Evolutionary conservation across 2,888 invertebrate genomes (phyloP), one percentile per base, ranked within the genome.

Genomic region (Agrilus mali): DNA sequence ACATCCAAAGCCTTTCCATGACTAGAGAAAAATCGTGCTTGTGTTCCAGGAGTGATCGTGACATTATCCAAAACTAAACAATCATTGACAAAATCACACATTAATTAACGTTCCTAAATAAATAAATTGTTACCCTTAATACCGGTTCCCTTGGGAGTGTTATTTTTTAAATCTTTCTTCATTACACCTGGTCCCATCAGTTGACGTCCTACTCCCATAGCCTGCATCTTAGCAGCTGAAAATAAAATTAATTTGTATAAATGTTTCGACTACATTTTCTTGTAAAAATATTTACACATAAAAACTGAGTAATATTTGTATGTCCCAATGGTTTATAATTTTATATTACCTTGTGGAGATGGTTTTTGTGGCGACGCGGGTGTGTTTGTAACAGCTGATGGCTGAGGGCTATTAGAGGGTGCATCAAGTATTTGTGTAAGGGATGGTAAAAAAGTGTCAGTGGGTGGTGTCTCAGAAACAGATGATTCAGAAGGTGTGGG

Each of bases 11-110:
- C 53, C 41, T 60, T 52, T n/a, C 58, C 57, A 13, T 51, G 40
- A 44, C 55, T 59, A 7, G 59, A 51, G 27, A 61, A 44, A 32
- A 62, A 42, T 50, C 62, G 64, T 6, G 55, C 50, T 12, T 55
- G 46, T 4, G 55, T 46, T 43, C 46, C 53, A 33, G 55, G 47
- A 40, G 57, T 55, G 27, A 66, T 44, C 8, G 61, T 58, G n/a
- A 66, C 56, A 46, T 65, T 65, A 54, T 67, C 66, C 27, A 66
- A 50, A 42, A 66, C 66, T 66, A 49, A 42, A 55, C 55, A 27
- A 44, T 36, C 36, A 33, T 32, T 2, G 12, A 34, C 6, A 22
- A 38, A 38, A 36, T 36, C 22, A 20, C n/a, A 40, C 5, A 32
- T n/a, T 20, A 15, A 34, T 40, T 16, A 36, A 35, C 12, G 27